Conservation (phyloP, 2,113 vertebrate species). For the Pyxicephalus adspersus region DNA sequence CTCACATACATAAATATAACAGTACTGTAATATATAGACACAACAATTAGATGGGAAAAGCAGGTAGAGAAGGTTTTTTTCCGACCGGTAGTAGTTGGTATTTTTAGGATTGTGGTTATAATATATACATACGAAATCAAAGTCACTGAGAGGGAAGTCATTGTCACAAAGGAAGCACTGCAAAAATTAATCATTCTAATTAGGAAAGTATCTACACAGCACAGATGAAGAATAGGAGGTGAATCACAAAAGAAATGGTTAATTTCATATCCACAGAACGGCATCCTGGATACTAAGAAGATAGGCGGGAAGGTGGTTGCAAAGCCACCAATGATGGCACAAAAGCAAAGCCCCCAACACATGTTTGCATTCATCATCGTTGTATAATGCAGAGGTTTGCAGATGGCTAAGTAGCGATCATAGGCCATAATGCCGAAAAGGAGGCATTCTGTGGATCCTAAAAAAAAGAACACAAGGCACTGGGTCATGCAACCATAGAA, state of each 20-base stretch:
- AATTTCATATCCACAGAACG: slow-evolving; percentile 22
- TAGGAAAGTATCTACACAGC: background rate
- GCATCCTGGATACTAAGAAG: background rate
- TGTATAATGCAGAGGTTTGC: slow-evolving; percentile 52
- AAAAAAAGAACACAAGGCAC: slow-evolving; percentile 40
- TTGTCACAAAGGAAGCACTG: slow-evolving; percentile 11
- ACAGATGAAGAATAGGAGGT: slow-evolving; percentile 14
- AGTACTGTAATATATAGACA: slow-evolving; percentile 23
- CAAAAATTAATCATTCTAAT: slow-evolving; percentile 28
- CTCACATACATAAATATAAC: slow-evolving; percentile 43
- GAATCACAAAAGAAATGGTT: slow-evolving; percentile 41
- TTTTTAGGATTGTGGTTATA: slow-evolving; percentile 14
- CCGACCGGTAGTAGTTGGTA: slow-evolving; percentile 16
- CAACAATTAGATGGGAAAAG: slow-evolving; percentile 30
- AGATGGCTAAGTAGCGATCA: slow-evolving; percentile 57
- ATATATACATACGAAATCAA: slow-evolving; percentile 28
- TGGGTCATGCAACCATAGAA: slow-evolving; percentile 12
- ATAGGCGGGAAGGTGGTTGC: slow-evolving; percentile 11
- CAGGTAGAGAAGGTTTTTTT: slow-evolving; percentile 34
- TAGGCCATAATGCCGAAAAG: slow-evolving; percentile 59
- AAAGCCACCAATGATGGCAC: slow-evolving; percentile 12
- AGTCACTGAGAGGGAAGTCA: slow-evolving; percentile 15
- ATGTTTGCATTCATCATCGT: background rate
- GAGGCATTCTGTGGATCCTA: slow-evolving; percentile 55
- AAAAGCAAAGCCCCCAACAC: background rate